These are phyloP conservation scores for Tineola bisselliella DNA, from an alignment of 2,888 invertebrate genomes.

Conservation along the genomic window DNA sequence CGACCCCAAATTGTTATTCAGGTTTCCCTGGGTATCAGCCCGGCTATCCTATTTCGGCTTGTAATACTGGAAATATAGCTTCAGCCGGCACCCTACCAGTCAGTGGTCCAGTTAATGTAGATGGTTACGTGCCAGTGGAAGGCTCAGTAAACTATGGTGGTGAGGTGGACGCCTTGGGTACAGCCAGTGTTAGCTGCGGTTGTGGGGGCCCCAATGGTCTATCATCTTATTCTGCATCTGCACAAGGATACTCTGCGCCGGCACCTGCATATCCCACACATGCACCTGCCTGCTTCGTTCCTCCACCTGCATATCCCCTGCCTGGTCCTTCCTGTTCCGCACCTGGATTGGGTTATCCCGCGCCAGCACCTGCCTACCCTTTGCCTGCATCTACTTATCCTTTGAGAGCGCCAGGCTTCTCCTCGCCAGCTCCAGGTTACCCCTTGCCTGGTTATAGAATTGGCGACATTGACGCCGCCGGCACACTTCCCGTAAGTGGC, in stretches of 20 bases:
- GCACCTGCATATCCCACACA: too few species aligned
- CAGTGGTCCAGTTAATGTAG: constrained; percentile 24
- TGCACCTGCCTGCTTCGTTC: too few species aligned
- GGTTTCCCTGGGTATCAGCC: neutral
- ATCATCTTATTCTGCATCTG: neutral
- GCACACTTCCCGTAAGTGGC: neutral
- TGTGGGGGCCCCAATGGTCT: constrained; percentile 15
- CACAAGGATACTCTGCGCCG: too few species aligned
- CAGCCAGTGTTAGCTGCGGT: constrained; percentile 25
- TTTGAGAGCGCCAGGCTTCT: neutral
- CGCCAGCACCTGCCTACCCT: neutral
- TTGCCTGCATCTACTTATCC: neutral
- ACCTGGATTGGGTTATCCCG: neutral
- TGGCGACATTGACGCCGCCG: constrained; percentile 7
- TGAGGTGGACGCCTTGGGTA: constrained; percentile 25
- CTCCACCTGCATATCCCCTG: too few species aligned
- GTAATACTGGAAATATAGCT: constrained; percentile 21
- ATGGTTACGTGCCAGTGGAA: constrained; percentile 28
- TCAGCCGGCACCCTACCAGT: constrained; percentile 26
- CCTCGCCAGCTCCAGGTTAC: neutral
- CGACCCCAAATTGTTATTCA: neutral
- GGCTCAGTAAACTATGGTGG: constrained; percentile 28
- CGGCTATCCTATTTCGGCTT: neutral
- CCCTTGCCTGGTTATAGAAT: neutral
- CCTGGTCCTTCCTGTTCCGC: neutral